These are phyloP conservation scores for Diadophis punctatus DNA, from an alignment of 2,113 vertebrate species.

Conservation along the genomic window DNA sequence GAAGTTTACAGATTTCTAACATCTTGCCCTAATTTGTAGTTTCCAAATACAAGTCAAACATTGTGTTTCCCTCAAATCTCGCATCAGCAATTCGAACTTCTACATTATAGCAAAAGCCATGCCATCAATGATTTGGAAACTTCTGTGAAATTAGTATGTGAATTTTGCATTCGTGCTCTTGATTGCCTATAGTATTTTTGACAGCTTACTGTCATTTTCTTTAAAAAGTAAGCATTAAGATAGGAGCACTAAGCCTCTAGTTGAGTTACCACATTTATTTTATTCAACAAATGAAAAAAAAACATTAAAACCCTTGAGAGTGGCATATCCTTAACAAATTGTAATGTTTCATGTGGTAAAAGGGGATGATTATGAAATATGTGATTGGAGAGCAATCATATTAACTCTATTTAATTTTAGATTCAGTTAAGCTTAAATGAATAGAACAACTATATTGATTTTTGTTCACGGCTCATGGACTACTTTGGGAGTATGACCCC, in stretches of 20 bases:
- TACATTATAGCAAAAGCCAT: constrained; percentile 22
- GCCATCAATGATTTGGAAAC: neutral
- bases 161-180: neutral
- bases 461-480: neutral
- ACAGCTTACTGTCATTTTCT: neutral
- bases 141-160: neutral
- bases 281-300: neutral
- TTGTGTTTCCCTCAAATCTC: constrained; percentile 53
- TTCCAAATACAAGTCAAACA: constrained; percentile 56
- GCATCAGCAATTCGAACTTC: constrained; percentile 59
- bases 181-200: neutral
- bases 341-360: neutral
- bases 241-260: neutral
- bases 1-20: constrained; percentile 49
- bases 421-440: neutral
- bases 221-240: neutral
- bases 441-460: neutral
- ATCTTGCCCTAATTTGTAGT: constrained; percentile 59
- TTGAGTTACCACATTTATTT: neutral
- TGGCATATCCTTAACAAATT: neutral
- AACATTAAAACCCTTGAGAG: neutral
- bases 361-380: neutral
- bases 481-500: neutral
- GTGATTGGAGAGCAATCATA: neutral
- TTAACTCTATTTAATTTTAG: neutral